Evolutionary conservation across 2,888 invertebrate species (phyloP), one percentile per base, ranked within the genome.

Genomic region (Lobophora halterata): DNA sequence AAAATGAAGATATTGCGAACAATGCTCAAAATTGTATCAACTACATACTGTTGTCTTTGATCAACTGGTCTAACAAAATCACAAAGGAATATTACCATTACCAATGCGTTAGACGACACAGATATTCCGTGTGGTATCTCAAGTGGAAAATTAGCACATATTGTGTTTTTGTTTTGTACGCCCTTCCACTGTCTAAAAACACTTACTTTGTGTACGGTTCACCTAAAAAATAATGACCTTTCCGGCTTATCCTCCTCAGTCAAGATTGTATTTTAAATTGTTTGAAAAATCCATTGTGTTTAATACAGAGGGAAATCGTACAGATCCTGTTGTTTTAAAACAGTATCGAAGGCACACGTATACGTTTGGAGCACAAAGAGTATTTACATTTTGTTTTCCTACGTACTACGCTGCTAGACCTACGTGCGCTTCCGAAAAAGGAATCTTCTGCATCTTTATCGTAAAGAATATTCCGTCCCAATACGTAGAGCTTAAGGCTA

Each of bases 301-400:
- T 29, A 7, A 12, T 27, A 36, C 16, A 19, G 4, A 18, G 32
- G 36, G 42, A 42, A 42, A 36, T 32, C 16, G 24, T 24, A 12
- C 25, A 28, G 3, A 31, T 31, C n/a, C n/a, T 31, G 34, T 41
- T 23, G 30, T 30, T 41, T 30, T 27, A 17, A 24, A 28, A 32
- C 13, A 7, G 10, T 28, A 16, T 36, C 20, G 28, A 25, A 35
- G 11, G 21, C 25, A 5, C 29, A 31, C 17, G 20, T 8, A 21
- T 14, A 24, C 33, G 33, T 29, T 40, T 35, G 12, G 33, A 14
- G 25, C 33, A 10, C 7, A 29, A 16, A 19, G 16, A n/a, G 13
- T 11, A n/a, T 27, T 34, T 21, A 21, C 16, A 35, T 28, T 28
- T 21, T 6, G 5, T 28, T 7, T n/a, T n/a, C n/a, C n/a, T n/a